Conservation (phyloP, 2,888 invertebrate genomes). For the Villa cingulata region DNA sequence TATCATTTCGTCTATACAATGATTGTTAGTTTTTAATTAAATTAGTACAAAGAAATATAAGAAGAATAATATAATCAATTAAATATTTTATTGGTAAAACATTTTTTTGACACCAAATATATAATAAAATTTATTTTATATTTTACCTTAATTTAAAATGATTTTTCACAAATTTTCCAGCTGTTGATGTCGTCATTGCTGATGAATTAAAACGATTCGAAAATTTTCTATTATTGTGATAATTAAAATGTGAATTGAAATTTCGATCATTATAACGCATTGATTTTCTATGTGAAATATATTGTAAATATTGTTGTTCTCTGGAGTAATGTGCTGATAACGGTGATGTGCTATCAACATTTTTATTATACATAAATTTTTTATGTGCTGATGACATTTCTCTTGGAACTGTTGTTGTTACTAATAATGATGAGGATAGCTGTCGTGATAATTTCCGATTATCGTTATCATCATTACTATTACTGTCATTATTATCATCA, state of each 20-base stretch:
- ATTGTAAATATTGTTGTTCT: background rate
- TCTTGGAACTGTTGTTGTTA: background rate
- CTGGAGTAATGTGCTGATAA: background rate
- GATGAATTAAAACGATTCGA: background rate
- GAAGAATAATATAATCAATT: no score
- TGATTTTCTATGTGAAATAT: no score
- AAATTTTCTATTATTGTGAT: background rate
- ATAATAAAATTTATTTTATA: no score
- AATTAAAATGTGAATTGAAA: background rate
- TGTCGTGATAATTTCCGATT: background rate
- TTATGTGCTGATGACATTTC: background rate
- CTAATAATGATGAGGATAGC: background rate
- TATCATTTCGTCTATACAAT: no score
- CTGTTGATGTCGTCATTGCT: background rate
- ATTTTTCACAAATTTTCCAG: background rate
- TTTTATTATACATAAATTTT: background rate
- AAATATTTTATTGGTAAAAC: no score
- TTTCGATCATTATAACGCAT: background rate
- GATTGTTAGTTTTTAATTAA: no score
- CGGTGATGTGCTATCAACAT: background rate
- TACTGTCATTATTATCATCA: conserved; percentile 3
- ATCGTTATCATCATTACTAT: background rate
- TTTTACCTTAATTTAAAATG: background rate
- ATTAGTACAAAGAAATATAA: no score
- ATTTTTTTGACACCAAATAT: no score